Percentiles rank a stretch among this genome's conserved stretches.
Evolutionary conservation across 1,140 invertebrate genomes (phyloP).

Genomic region (Bombus fervidus): DNA sequence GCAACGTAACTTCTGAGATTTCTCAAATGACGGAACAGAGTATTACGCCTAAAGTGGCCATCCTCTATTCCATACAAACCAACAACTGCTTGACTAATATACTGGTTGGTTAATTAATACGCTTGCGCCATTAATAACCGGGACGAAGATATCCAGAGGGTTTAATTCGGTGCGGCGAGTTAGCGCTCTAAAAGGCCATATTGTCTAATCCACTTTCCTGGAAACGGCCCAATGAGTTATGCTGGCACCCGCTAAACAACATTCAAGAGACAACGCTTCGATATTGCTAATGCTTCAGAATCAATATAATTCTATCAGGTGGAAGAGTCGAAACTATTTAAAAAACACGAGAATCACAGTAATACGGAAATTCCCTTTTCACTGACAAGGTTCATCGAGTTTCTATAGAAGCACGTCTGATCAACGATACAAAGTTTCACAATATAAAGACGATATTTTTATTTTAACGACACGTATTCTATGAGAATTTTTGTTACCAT

Average conservation of each 20-base stretch:
- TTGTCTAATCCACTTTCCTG: slow-evolving; percentile 32
- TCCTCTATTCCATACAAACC: neutral
- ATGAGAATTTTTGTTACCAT: too few relatives aligned
- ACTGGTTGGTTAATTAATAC: slow-evolving; percentile 24
- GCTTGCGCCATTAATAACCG: slow-evolving; percentile 14
- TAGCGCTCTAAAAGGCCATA: slow-evolving; percentile 30
- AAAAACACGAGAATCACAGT: neutral
- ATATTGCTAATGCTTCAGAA: neutral
- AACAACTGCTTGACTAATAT: slow-evolving; percentile 5
- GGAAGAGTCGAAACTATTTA: neutral
- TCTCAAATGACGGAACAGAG: neutral
- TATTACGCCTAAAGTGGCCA: neutral
- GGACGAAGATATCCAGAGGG: slow-evolving; percentile 20
- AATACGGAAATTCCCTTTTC: too few relatives aligned
- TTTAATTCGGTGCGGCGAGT: slow-evolving; percentile 12
- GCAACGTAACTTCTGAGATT: neutral
- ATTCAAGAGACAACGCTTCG: neutral
- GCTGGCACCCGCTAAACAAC: neutral
- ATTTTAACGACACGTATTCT: too few relatives aligned
- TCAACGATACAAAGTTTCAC: too few relatives aligned
- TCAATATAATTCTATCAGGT: neutral
- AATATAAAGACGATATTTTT: too few relatives aligned
- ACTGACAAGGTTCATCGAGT: too few relatives aligned
- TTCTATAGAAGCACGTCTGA: too few relatives aligned
- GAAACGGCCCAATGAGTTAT: slow-evolving; percentile 5